Base-by-base conservation (phyloP, 2,888 invertebrate genomes). In the Barypeithes pellucidus region DNA sequence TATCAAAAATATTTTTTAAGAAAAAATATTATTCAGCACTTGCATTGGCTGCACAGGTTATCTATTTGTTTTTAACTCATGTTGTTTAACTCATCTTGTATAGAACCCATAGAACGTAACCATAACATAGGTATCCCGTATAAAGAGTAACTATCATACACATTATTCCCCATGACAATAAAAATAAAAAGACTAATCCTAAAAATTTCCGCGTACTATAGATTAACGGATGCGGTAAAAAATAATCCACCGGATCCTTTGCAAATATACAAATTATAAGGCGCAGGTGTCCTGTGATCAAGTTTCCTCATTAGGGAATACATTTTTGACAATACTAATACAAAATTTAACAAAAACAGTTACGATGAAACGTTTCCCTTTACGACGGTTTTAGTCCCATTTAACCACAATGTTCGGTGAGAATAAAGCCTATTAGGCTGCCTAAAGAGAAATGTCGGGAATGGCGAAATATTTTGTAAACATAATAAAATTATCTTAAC, bases 261-360 rank as follows among this genome's bases (percentile, higher is more conserved):
- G 16, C 14, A 45, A 45, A 16, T 8, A 45, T n/a, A 43, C 43
- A 43, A 16, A 43, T 43, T 14, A 43, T 47, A 47, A 18, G 11
- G 20, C 47, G 16, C 47, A 47, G 47, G 47, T 47, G 47, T 47
- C 22, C 20, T 11, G 20, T 47, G 20, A 47, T 47, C 47, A 47
- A 47, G 47, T 18, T 47, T 20, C 3, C 47, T 47, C 47, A 47
- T 47, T 47, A 47, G 11, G 12, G 47, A 20, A 47, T 47, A 47
- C 16, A 47, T 47, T 20, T 47, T 47, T 47, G 47, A 47, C 47
- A 47, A 47, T 18, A 8, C 9, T 47, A 47, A 47, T 47, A 47
- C 47, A 47, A 47, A 47, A 47, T 47, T 47, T 47, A 47, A 18
- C 47, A 47, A 47, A 45, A 47, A 47, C 47, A 18, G 47, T 45